A percentile compares a stretch with the other conserved stretches of the same genome.
These are phyloP conservation scores for Cyprinodon brontotheroides DNA, from an alignment of 2,113 vertebrate species.

Conservation along the genomic window DNA sequence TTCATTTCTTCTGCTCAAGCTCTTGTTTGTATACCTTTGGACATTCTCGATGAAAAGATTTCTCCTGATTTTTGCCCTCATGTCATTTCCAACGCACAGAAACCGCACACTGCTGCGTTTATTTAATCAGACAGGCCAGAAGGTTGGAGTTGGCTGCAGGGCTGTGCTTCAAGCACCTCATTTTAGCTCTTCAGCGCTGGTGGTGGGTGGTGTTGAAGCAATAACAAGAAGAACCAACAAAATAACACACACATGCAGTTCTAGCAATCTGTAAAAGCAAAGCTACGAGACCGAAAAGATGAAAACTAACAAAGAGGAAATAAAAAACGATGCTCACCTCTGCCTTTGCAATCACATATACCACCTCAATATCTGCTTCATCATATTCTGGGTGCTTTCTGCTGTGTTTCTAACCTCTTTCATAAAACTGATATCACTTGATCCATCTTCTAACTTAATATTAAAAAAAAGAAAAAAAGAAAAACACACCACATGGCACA, in stretches of 20 bases:
- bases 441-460: conserved; percentile 42
- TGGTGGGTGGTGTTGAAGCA: conserved; percentile 51
- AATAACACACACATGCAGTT: conserved; percentile 26
- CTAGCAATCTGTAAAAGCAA: conserved; percentile 44
- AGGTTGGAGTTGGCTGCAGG: conserved; percentile 41
- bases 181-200: conserved; percentile 40
- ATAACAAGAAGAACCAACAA: conserved; percentile 48
- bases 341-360: conserved; percentile 12
- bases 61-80: conserved; percentile 36
- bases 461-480: conserved; percentile 22
- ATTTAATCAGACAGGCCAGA: conserved; percentile 48
- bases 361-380: conserved; percentile 31
- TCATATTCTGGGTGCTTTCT: conserved; percentile 5
- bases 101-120: conserved; percentile 2
- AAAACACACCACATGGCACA: background rate
- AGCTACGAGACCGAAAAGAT: conserved; percentile 16
- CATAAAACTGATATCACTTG: conserved; percentile 30
- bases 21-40: conserved; percentile 47
- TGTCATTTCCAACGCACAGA: background rate
- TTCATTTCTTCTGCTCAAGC: conserved; percentile 45
- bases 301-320: conserved; percentile 45
- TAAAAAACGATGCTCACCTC: conserved; percentile 7
- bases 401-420: conserved; percentile 16
- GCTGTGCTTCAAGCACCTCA: conserved; percentile 28
- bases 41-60: conserved; percentile 43